These are phyloP conservation scores for Myopa testacea DNA, from an alignment of 2,888 invertebrate genomes.

Conservation along the genomic window DNA sequence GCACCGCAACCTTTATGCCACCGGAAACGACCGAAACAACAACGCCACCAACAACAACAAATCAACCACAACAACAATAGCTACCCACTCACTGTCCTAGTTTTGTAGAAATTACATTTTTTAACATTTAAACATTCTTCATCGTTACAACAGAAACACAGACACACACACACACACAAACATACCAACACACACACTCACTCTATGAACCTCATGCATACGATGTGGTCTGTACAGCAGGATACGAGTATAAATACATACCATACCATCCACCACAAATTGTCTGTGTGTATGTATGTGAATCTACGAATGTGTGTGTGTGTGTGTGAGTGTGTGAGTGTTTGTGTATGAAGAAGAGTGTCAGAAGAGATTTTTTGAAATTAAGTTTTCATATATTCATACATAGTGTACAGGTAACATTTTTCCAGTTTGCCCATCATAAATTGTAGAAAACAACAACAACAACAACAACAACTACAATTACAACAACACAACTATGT, in stretches of 20 bases:
- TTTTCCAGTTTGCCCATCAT: constrained; percentile 28
- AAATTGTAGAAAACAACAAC: constrained; percentile 10
- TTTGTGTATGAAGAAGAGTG: constrained; percentile 28
- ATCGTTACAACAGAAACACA: constrained; percentile 1
- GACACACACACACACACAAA: background rate
- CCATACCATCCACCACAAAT: too few species aligned
- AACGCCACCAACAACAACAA: background rate
- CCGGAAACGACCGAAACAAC: background rate
- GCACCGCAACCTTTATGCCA: background rate
- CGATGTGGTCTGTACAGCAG: too few species aligned
- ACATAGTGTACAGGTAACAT: background rate
- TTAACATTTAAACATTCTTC: constrained; percentile 28
- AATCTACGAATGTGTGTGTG: constrained; percentile 15
- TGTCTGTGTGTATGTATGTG: background rate
- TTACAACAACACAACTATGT: background rate
- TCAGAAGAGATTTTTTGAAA: constrained; percentile 36
- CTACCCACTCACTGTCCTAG: background rate
- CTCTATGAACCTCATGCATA: background rate
- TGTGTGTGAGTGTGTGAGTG: constrained; percentile 22
- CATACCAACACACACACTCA: background rate
- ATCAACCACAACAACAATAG: background rate
- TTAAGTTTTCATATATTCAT: constrained; percentile 36
- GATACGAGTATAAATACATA: too few species aligned
- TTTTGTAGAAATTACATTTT: constrained; percentile 16
- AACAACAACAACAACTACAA: constrained; percentile 11